Percentiles rank a stretch among this genome's conserved stretches.
Conservation (phyloP, 2,113 vertebrate species). For the Equus quagga region DNA sequence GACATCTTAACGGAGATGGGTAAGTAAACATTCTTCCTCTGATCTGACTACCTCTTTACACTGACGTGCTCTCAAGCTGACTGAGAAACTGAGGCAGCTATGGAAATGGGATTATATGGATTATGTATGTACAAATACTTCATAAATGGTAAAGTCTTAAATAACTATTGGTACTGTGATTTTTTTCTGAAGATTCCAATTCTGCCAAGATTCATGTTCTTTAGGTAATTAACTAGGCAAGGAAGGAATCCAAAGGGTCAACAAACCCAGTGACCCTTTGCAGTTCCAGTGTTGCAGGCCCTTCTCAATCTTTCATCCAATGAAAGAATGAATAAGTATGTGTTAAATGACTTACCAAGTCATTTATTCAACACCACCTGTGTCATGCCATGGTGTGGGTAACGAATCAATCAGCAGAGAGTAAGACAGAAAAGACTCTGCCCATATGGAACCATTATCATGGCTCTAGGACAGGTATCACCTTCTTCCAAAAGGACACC, state of each 20-base stretch:
- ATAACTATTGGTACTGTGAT: not conserved
- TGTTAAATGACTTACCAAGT: not conserved
- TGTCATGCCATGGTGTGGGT: rapidly evolving
- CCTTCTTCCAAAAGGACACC: not conserved
- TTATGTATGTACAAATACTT: not conserved
- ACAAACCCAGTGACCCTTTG: not conserved
- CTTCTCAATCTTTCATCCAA: not conserved
- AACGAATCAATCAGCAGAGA: not conserved
- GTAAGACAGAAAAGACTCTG: not conserved
- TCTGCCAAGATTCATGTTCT: not conserved
- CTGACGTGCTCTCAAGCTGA: not conserved
- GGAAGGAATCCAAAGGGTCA: not conserved
- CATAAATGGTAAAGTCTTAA: not conserved
- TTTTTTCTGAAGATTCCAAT: not conserved
- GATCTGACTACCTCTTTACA: not conserved
- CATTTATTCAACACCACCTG: not conserved
- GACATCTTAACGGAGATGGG: not conserved
- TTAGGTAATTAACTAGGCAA: not conserved
- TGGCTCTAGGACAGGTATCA: not conserved
- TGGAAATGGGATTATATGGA: not conserved
- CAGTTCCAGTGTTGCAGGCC: not conserved
- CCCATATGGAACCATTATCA: not conserved
- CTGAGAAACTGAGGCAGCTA: not conserved
- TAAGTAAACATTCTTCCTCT: not conserved
- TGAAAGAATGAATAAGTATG: too few species aligned